Evolutionary conservation across 2,888 invertebrate genomes (phyloP), one percentile per base, ranked within the genome.

Genomic region (Amphipyra tragopoginis): DNA sequence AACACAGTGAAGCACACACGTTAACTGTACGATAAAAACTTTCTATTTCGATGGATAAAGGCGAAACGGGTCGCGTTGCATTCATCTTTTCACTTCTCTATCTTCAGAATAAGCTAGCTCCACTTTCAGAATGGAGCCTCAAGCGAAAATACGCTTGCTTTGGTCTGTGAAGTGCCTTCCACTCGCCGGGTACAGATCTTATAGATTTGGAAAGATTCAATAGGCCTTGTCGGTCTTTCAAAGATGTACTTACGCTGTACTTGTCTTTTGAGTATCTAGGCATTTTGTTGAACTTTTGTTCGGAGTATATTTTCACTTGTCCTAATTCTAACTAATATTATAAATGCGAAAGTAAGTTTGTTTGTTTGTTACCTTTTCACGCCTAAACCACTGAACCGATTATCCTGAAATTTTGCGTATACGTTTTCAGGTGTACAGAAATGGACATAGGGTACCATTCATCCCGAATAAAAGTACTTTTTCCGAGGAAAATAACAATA

Each of bases 11-110:
- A 10, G 38, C 2, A 21, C 21, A 13, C 21, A 40, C 34, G 4
- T 9, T 9, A 50, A 72, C 66, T 68, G 72, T 79, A 76, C 80
- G n/a, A n/a, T n/a, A n/a, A n/a, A 84, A 79, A 81, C 80, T 82
- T 80, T 80, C 80, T 82, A 84, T 86, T 86, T 79, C 81, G 84
- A 85, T n/a, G n/a, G n/a, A n/a, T n/a, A n/a, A n/a, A 85, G 79
- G 80, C 79, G 77, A 82, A 85, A 62, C 80, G 83, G 82, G 86
- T 86, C 86, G 84, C 77, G 65, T 73, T 72, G 80, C 79, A 87
- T 90, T 88, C 88, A 90, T 85, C 87, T 87, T 86, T 88, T 85
- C 86, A 83, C 80, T 82, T 82, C 72, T 75, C 79, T 82, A 81
- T 87, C 79, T 80, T 72, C 80, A 81, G 84, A 83, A 85, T 87